Evolutionary conservation across 2,797 vertebrate genomes (phyloP).

Genomic region (Sebastes vulpes): DNA sequence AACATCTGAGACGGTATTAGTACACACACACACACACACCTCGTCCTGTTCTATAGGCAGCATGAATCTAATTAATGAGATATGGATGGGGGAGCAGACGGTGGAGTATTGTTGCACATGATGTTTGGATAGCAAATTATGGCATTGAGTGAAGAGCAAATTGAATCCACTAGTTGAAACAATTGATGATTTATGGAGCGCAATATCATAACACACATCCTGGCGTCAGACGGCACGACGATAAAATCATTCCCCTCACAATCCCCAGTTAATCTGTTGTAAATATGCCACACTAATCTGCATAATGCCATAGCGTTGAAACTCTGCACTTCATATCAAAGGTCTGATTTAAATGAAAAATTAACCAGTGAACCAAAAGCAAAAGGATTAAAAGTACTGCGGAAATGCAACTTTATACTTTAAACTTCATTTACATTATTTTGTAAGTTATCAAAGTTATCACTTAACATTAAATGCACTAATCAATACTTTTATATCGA

Average conservation of each 20-base stretch:
- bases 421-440: not conserved
- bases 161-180: slow-evolving; percentile 57
- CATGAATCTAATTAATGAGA: slow-evolving; percentile 47
- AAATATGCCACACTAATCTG: slow-evolving; percentile 7
- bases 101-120: slow-evolving; percentile 19
- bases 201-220: slow-evolving; percentile 21
- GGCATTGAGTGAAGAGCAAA: slow-evolving; percentile 38
- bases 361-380: not conserved
- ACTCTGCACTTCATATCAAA: not conserved
- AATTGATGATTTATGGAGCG: slow-evolving; percentile 43
- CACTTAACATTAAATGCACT: not conserved
- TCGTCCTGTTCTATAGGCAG: slow-evolving; percentile 1
- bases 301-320: not conserved
- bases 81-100: slow-evolving; percentile 14
- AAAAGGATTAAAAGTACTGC: not conserved
- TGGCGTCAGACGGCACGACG: slow-evolving; percentile 1
- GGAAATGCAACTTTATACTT: not conserved
- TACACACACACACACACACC: not conserved
- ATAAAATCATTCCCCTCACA: slow-evolving; percentile 26
- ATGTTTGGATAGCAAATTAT: slow-evolving; percentile 49
- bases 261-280: slow-evolving; percentile 24
- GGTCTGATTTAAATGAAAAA: slow-evolving; percentile 2
- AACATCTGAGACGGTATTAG: slow-evolving; percentile 7
- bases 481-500: not conserved
- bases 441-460: not conserved